phyloP scores from a whole-genome alignment of 1,140 invertebrate species.

The Platyura marginata region DNA sequence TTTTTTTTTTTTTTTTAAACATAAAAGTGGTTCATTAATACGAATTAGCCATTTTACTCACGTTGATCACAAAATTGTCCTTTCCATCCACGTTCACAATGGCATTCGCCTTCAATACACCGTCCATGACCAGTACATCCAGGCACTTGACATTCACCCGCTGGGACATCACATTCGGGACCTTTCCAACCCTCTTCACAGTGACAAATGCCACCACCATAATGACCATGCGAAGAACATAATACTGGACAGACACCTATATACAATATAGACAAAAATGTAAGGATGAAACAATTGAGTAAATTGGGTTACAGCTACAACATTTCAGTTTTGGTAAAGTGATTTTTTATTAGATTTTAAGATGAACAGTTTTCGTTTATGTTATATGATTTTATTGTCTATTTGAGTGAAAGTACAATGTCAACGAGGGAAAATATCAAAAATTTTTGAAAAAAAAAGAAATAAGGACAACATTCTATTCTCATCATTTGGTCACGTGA shows the following conservation, averaged over 20 bases:
- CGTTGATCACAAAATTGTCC: slow-evolving; percentile 67
- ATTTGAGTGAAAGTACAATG: no score
- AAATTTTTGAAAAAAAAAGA: no score
- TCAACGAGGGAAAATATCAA: no score
- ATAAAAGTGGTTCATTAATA: background rate
- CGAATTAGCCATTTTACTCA: slow-evolving; percentile 28
- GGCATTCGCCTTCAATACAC: slow-evolving; percentile 74
- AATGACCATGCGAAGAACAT: slow-evolving; percentile 91
- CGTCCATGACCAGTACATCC: slow-evolving; percentile 84
- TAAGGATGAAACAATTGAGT: background rate
- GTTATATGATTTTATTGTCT: no score
- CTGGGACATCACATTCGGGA: slow-evolving; percentile 82
- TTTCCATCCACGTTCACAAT: slow-evolving; percentile 79
- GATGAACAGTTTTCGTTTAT: no score
- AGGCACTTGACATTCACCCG: slow-evolving; percentile 76
- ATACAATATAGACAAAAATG: slow-evolving; percentile 19
- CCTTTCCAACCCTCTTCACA: slow-evolving; percentile 97
- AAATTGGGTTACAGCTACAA: no score
- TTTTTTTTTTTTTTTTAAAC: no score
- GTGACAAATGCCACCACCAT: slow-evolving; percentile 85
- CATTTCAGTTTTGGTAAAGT: no score
- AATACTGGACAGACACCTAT: slow-evolving; percentile 87
- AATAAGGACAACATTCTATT: no score
- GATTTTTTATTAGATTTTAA: no score
- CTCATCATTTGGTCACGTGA: no score